Conservation (phyloP, 2,888 invertebrate genomes). For the Achlya flavicornis region DNA sequence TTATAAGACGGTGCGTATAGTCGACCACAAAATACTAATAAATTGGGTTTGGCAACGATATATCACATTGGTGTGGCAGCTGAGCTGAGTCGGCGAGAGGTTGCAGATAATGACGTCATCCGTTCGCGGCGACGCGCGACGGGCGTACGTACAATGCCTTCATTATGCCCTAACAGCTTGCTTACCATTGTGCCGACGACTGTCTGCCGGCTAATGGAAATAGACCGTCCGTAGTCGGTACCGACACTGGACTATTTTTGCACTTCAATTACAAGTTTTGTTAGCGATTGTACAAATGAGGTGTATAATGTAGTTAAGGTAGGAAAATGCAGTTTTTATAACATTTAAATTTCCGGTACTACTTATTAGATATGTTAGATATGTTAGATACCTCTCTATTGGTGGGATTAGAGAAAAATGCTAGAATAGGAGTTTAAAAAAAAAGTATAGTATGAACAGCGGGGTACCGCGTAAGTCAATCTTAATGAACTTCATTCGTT, state of each 20-base stretch:
- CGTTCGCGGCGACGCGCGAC: conserved; percentile 48
- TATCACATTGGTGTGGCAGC: conserved; percentile 57
- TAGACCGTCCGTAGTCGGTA: conserved; percentile 41
- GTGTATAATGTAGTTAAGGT: not conserved
- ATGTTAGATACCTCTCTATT: too few species aligned
- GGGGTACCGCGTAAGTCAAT: too few species aligned
- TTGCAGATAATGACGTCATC: conserved; percentile 71
- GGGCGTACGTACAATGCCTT: conserved; percentile 67
- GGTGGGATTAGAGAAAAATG: too few species aligned
- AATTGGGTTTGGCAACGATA: conserved; percentile 62
- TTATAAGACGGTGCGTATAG: conserved; percentile 37
- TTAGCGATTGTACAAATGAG: conserved; percentile 21
- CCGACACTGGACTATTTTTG: conserved; percentile 37
- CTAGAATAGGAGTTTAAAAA: too few species aligned
- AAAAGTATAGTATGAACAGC: too few species aligned
- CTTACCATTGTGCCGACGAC: conserved; percentile 67
- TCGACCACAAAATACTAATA: conserved; percentile 61
- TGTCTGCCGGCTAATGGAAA: conserved; percentile 65
- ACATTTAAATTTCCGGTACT: not conserved
- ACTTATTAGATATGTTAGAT: too few species aligned
- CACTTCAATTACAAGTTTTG: conserved; percentile 30
- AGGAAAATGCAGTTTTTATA: not conserved
- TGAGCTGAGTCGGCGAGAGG: conserved; percentile 63
- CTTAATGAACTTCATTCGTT: too few species aligned
- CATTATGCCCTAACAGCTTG: conserved; percentile 74